Conservation (phyloP, 2,888 invertebrate species). For the Tachystola acroxantha region DNA sequence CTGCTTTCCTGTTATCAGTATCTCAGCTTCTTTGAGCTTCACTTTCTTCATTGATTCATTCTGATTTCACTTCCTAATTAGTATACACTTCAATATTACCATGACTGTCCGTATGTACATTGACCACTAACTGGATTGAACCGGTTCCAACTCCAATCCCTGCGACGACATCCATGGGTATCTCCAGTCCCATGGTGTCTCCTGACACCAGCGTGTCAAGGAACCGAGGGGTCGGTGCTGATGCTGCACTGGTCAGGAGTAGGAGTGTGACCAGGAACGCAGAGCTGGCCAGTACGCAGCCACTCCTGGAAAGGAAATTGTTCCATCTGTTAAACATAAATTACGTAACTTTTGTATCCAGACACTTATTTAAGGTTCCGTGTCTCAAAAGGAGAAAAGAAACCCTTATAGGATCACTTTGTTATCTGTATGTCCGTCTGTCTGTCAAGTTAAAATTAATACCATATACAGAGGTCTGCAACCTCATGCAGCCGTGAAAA, state of each 20-base stretch:
- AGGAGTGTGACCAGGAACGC: conserved; percentile 19
- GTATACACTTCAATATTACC: conserved; percentile 66
- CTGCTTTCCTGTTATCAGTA: neutral
- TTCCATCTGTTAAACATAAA: conserved; percentile 3
- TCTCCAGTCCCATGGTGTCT: conserved; percentile 58
- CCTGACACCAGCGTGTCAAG: conserved; percentile 41
- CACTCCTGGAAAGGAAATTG: conserved; percentile 40
- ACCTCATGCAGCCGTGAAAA: too few species aligned
- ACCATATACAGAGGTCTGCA: too few species aligned
- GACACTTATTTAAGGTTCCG: too few species aligned
- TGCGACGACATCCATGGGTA: conserved; percentile 51
- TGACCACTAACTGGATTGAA: conserved; percentile 59
- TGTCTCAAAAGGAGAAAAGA: too few species aligned
- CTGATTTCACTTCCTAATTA: conserved; percentile 28
- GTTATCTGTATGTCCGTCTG: too few species aligned
- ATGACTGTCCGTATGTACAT: conserved; percentile 60
- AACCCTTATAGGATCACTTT: too few species aligned
- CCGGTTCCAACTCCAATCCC: conserved; percentile 49
- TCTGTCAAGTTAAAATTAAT: too few species aligned
- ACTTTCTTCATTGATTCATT: neutral
- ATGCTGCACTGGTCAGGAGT: conserved; percentile 29
- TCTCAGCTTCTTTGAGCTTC: neutral
- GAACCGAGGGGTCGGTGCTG: conserved; percentile 41
- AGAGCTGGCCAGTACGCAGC: conserved; percentile 31
- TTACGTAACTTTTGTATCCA: neutral